phyloP scores from a whole-genome alignment of 2,888 invertebrate genomes.

The Ochropleura leucogaster region DNA sequence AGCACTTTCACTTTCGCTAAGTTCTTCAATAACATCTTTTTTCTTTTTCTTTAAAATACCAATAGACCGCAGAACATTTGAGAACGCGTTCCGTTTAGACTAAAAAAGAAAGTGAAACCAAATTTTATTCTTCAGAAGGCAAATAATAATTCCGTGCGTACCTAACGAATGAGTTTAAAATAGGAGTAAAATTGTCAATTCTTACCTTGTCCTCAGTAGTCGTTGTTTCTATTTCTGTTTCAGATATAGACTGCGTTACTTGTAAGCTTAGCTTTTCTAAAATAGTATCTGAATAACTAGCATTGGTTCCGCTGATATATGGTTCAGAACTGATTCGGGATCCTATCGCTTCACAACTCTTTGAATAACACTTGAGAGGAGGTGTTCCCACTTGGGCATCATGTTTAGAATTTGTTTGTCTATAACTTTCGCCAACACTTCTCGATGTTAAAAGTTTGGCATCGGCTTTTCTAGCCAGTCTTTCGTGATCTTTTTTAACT shows the following conservation, averaged over 20 bases:
- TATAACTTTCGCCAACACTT: conserved; percentile 77
- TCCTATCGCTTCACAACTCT: conserved; percentile 85
- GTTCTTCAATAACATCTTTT: conserved; percentile 78
- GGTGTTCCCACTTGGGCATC: conserved; percentile 83
- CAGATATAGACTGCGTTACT: conserved; percentile 73
- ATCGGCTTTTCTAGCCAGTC: conserved; percentile 42
- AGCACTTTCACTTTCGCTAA: conserved; percentile 78
- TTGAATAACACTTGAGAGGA: conserved; percentile 79
- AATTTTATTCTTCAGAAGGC: not conserved
- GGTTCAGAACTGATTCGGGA: conserved; percentile 72
- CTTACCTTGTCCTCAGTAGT: conserved; percentile 53
- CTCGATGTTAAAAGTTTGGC: conserved; percentile 65
- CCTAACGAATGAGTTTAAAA: not conserved
- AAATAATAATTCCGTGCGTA: not conserved
- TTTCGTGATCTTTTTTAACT: conserved; percentile 62
- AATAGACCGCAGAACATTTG: conserved; percentile 76
- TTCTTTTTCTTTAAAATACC: conserved; percentile 80
- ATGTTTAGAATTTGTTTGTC: conserved; percentile 73
- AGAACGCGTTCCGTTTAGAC: conserved; percentile 75
- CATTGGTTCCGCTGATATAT: conserved; percentile 71
- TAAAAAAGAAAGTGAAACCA: conserved; percentile 66
- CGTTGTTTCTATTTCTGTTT: conserved; percentile 74
- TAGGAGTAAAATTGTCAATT: not conserved
- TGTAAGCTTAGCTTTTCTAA: conserved; percentile 80
- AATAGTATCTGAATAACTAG: conserved; percentile 82